Conservation (phyloP, 2,113 vertebrate genomes). For the Siniperca chuatsi region DNA sequence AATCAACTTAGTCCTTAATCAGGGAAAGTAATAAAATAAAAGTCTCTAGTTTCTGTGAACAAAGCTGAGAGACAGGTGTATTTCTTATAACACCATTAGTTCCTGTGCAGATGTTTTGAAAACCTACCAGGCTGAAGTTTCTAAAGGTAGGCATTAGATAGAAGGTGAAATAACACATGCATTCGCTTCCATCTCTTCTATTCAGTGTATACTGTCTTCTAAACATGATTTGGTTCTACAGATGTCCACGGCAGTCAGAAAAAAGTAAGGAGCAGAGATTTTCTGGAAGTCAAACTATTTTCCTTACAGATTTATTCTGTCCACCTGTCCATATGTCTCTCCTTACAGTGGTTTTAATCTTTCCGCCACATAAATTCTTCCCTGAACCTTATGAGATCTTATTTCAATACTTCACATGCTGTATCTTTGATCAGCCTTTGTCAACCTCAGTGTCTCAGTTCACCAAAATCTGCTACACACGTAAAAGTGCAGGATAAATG, state of each 20-base stretch:
- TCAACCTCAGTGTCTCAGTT: conserved; percentile 15
- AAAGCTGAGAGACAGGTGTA: neutral
- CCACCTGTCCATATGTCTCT: conserved; percentile 74
- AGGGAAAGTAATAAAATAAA: neutral
- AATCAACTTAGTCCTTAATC: neutral
- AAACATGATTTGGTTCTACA: neutral
- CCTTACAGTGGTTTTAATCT: conserved; percentile 66
- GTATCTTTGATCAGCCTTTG: conserved; percentile 55
- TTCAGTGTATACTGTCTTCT: neutral
- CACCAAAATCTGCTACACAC: conserved; percentile 8
- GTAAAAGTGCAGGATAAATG: conserved; percentile 10
- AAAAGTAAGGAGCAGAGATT: conserved; percentile 19
- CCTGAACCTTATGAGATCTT: conserved; percentile 49
- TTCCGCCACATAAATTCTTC: conserved; percentile 58
- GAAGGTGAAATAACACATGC: neutral
- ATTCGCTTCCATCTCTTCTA: neutral
- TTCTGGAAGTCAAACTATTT: conserved; percentile 34
- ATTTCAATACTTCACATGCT: conserved; percentile 56
- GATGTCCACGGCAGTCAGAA: conserved; percentile 11
- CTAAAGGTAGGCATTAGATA: neutral
- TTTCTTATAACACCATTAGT: neutral
- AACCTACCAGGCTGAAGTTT: neutral
- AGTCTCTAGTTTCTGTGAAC: neutral
- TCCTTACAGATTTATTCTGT: conserved; percentile 50
- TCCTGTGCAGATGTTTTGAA: neutral